These are phyloP conservation scores for Glaucomys volans DNA, from an alignment of 2,113 vertebrate genomes.

Conservation along the genomic window DNA sequence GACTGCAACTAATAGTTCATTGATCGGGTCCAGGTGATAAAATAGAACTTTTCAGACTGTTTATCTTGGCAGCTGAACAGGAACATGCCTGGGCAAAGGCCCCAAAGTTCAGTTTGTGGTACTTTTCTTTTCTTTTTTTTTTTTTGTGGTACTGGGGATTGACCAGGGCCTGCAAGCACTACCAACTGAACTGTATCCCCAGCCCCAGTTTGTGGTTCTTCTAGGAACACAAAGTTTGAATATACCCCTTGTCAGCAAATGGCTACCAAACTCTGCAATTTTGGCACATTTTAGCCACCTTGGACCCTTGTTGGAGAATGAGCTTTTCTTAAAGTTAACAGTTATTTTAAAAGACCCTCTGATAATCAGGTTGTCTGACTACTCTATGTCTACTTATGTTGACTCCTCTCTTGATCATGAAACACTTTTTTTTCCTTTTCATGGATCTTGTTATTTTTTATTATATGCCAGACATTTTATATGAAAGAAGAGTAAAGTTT, in stretches of 20 bases:
- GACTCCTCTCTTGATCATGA: background rate
- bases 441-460: background rate
- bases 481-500: background rate
- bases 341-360: constrained; percentile 13
- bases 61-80: background rate
- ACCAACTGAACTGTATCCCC: too few species aligned
- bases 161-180: too few species aligned
- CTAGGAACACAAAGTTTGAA: background rate
- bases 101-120: background rate
- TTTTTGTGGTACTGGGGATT: too few species aligned
- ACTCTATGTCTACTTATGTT: background rate
- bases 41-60: background rate
- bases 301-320: background rate
- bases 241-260: background rate
- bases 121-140: too few species aligned
- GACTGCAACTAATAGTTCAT: background rate
- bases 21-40: too few species aligned
- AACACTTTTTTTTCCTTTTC: background rate
- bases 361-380: background rate
- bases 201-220: background rate
- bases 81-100: background rate
- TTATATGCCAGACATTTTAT: background rate
- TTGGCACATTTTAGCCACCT: background rate
- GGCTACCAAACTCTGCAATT: background rate
- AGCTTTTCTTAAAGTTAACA: background rate